Evolutionary conservation across 2,113 vertebrate genomes (phyloP), one percentile per base, ranked within the genome.

Genomic region (Oncorhynchus clarkii): DNA sequence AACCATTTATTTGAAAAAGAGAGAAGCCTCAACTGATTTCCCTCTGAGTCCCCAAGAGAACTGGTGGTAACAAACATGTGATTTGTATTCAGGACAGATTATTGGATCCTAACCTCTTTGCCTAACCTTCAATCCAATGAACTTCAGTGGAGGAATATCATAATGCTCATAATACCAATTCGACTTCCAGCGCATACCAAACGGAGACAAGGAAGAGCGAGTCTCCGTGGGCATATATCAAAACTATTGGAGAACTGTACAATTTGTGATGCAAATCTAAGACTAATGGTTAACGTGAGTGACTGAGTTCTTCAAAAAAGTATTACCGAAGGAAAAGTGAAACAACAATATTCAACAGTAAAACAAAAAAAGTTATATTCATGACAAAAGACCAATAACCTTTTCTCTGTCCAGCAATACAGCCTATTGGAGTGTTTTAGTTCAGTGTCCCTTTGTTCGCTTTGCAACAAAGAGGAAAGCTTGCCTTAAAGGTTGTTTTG

Each of bases 91-190:
- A 84, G 84, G 76, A 85, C 75, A 84, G 81, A 89, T 84, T 80
- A 88, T 84, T 86, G 80, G 86, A 88, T 83, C 83, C 80, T 82
- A 27, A 79, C 31, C 77, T 49, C 67, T 72, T 59, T 71, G 77
- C 64, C 69, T 49, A 78, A 76, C 73, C 86, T 86, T 91, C 86
- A 89, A 85, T 88, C 79, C 78, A 77, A 64, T 77, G 78, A 77
- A 84, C 84, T 87, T 82, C 85, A 82, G 68, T 80, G 74, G 78
- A 87, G 88, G 86, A 90, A 90, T 85, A 88, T 86, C 76, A 88
- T 89, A 84, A 89, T 64, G 54, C 80, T 84, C 85, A 88, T 76
- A 69, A 85, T 88, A 88, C 85, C 88, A 87, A 80, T 81, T 81
- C 72, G 69, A 69, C 80, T 82, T 82, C 74, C 76, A 80, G 73